A percentile compares a stretch with the other conserved stretches of the same genome.
Evolutionary conservation across 1,140 invertebrate genomes (phyloP).

Genomic region (Heterodera schachtii): DNA sequence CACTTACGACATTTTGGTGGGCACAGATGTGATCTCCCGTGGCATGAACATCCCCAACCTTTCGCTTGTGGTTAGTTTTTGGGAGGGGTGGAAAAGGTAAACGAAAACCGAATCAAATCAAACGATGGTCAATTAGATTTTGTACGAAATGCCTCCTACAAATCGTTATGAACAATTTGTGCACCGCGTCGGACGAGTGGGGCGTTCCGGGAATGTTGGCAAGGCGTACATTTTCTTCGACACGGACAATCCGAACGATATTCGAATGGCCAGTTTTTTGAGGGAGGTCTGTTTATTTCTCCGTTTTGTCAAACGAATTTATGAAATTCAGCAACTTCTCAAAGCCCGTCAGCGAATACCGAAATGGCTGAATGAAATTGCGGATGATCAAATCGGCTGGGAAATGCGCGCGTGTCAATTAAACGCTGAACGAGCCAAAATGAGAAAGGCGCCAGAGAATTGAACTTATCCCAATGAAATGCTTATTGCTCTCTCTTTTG

Average conservation of each 20-base stretch:
- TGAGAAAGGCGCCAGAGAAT: too few species aligned
- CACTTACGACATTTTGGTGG: constrained; percentile 23
- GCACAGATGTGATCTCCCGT: constrained; percentile 27
- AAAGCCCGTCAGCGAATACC: too few species aligned
- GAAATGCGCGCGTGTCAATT: too few species aligned
- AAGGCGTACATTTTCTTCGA: constrained; percentile 87
- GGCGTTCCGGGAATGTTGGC: constrained; percentile 78
- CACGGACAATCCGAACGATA: background rate
- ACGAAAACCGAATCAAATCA: background rate
- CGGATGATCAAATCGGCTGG: background rate
- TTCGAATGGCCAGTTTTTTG: background rate
- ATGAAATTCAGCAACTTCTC: background rate
- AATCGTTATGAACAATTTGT: constrained; percentile 75
- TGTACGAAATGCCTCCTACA: constrained; percentile 21
- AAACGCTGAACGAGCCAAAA: too few species aligned
- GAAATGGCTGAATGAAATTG: background rate
- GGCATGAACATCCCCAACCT: constrained; percentile 30
- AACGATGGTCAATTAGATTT: constrained; percentile 17
- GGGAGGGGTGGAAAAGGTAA: background rate
- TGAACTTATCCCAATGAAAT: too few species aligned
- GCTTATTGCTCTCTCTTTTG: too few species aligned
- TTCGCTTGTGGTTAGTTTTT: background rate
- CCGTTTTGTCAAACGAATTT: background rate
- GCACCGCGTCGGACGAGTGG: constrained; percentile 86
- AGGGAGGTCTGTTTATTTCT: background rate